These are phyloP conservation scores for Chironomus riparius DNA, from an alignment of 2,888 invertebrate species.

Conservation along the genomic window DNA sequence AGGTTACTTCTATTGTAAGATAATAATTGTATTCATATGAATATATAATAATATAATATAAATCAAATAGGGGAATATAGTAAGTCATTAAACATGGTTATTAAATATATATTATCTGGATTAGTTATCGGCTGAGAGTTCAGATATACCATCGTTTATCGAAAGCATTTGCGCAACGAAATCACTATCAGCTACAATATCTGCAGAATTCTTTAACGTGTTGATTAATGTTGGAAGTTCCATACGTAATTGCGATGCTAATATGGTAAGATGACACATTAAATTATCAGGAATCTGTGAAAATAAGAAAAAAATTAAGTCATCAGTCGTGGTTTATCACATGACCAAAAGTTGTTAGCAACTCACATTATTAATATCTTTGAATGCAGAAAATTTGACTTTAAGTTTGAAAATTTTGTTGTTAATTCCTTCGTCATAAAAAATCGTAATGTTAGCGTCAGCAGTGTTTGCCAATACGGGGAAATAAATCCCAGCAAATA, in stretches of 20 bases:
- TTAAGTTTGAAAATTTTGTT: conserved; percentile 61
- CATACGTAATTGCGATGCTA: conserved; percentile 66
- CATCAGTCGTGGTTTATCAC: no score
- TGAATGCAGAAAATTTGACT: conserved; percentile 62
- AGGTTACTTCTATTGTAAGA: no score
- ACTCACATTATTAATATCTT: conserved; percentile 49
- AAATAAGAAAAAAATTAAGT: conserved; percentile 25
- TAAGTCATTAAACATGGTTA: no score
- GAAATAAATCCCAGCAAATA: conserved; percentile 78
- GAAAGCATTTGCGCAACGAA: conserved; percentile 68
- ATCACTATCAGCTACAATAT: conserved; percentile 57
- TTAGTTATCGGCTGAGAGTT: conserved; percentile 65
- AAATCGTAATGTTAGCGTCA: conserved; percentile 60
- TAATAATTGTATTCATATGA: no score
- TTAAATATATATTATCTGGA: neutral
- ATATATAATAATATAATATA: no score
- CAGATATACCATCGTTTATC: conserved; percentile 73
- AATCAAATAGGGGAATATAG: no score
- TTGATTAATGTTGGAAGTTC: conserved; percentile 52
- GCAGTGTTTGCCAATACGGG: conserved; percentile 52
- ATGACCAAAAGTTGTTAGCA: no score
- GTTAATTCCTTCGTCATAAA: conserved; percentile 57
- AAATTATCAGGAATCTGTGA: conserved; percentile 53
- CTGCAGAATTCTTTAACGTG: conserved; percentile 56
- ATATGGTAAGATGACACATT: conserved; percentile 52